phyloP scores from a whole-genome alignment of 64 coral and sea anemone genomes.

The Montipora sp. region DNA sequence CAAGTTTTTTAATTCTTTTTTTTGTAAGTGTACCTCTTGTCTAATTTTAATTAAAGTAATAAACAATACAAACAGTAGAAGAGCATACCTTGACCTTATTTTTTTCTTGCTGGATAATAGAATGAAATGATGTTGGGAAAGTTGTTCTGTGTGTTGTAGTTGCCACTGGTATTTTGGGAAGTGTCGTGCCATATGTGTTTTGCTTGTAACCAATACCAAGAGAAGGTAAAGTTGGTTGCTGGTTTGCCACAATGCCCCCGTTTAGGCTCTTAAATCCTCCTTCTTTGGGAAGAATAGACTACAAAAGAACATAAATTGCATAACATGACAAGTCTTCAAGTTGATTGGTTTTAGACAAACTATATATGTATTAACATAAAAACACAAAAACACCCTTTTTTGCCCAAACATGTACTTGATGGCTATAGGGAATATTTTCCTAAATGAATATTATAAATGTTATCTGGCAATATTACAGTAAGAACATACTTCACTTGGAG shows the following conservation, averaged over 20 bases:
- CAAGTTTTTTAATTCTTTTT: too few species aligned
- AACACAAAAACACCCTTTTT: too few species aligned
- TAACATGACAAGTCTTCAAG: background rate
- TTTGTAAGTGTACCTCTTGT: too few species aligned
- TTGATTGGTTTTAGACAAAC: too few species aligned
- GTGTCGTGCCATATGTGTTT: slow-evolving; percentile 57
- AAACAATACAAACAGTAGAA: background rate
- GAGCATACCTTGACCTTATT: slow-evolving; percentile 72
- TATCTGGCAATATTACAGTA: too few species aligned
- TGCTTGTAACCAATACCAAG: slow-evolving; percentile 51
- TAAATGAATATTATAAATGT: too few species aligned
- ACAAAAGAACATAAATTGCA: slow-evolving; percentile 6
- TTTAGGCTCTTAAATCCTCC: slow-evolving; percentile 27
- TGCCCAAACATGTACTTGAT: too few species aligned
- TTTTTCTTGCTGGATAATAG: slow-evolving; percentile 83
- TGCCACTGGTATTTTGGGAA: slow-evolving; percentile 92
- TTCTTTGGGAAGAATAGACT: slow-evolving; percentile 84
- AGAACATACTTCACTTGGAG: slow-evolving; percentile 1
- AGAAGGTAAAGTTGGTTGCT: slow-evolving; percentile 22
- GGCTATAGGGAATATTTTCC: too few species aligned
- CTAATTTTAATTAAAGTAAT: too few species aligned
- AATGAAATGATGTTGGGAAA: slow-evolving; percentile 87
- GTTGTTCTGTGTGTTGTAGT: slow-evolving; percentile 62
- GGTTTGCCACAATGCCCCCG: slow-evolving; percentile 18
- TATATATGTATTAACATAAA: too few species aligned